Evolutionary conservation across 2,113 vertebrate species (phyloP), one percentile per base, ranked within the genome.

Genomic region (Sclerurus mexicanus): DNA sequence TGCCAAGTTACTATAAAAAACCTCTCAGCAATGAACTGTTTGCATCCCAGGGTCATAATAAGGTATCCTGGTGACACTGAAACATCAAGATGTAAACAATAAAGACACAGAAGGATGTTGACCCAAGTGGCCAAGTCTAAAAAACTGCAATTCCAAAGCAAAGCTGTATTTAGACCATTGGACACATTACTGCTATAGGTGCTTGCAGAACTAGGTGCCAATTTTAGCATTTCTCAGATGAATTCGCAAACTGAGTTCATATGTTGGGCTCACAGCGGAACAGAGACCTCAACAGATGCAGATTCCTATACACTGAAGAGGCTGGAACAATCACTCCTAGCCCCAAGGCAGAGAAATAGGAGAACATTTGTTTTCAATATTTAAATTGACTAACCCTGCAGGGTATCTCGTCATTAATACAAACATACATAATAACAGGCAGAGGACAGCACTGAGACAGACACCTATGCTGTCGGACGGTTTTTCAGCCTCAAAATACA

Each of bases 1-100:
- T 95, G 92, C 93, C 92, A 95, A 96, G 95, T 92, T 95, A 94
- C 95, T 93, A 55, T 92, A 95, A 94, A 81, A 95, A 46, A 33
- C 0, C 42, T 69, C 73, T 86, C 84, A 68, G 63, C 10, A 6
- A 90, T 76, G 92, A 80, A 74, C 77, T 93, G 87, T 76, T 96
- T 93, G 94, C 55, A 84, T 94, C 90, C 77, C 86, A 92, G 86
- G 67, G 84, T 86, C 78, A 88, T 85, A 90, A 95, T 92, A 74
- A 85, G 10, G 93, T 96, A 77, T 89, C 93, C 80, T 92, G 88
- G 90, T 86, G 92, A 91, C 92, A 94, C 75, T 59, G 90, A 71
- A 88, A 96, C 83, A 95, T 82, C 53, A 68, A 85, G 67, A 87
- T 52, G 42, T 49, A 97, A 94, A 93, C 86, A 95, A 27, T 33